Evolutionary conservation across 2,797 vertebrate species (phyloP).

Genomic region (Tokudaia muenninki): DNA sequence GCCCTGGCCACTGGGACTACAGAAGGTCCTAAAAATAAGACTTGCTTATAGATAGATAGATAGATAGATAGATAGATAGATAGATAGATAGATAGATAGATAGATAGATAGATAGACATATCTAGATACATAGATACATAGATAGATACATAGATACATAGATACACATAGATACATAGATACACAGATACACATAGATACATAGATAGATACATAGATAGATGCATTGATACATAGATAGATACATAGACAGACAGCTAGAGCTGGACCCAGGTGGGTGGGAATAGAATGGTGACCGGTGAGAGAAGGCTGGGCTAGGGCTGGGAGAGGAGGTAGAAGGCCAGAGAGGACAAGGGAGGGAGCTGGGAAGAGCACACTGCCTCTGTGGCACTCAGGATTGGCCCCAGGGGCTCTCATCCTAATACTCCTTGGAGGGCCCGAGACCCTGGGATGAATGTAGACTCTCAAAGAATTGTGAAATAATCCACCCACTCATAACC

Average conservation of each 20-base stretch:
- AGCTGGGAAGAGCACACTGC: neutral
- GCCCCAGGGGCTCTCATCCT: neutral
- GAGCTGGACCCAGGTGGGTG: neutral
- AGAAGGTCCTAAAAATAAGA: slow-evolving; percentile 9
- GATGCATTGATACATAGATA: neutral
- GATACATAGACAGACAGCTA: neutral
- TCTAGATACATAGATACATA: neutral
- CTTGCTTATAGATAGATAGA: neutral
- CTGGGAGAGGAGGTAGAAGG: neutral
- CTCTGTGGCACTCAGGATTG: neutral
- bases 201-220: neutral
- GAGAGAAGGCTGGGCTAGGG: neutral
- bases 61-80: neutral
- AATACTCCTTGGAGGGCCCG: neutral
- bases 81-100: neutral
- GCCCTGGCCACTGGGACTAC: neutral
- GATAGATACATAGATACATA: no score
- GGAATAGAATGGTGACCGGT: neutral
- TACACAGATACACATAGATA: neutral
- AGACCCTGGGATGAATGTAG: neutral
- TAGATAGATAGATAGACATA: neutral
- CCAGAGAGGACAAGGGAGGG: neutral
- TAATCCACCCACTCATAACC: neutral
- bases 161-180: neutral
- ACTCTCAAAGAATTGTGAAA: neutral